A percentile compares a stretch with the other conserved stretches of the same genome.
Conservation (phyloP, 2,797 vertebrate species). For the Enoplosus armatus region DNA sequence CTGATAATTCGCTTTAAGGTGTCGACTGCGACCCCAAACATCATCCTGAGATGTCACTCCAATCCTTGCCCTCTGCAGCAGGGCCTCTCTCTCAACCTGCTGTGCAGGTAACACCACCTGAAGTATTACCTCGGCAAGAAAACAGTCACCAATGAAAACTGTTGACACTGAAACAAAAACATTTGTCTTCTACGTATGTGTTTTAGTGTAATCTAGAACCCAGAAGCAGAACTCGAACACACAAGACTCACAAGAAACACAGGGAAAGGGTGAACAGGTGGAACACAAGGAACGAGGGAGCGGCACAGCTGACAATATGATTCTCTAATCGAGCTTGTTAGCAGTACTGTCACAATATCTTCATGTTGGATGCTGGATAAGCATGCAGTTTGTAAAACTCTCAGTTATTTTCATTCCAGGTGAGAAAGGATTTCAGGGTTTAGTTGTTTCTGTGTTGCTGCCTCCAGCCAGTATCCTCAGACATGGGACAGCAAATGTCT, state of each 20-base stretch:
- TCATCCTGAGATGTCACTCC: not conserved
- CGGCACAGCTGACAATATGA: no score
- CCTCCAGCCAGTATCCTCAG: slow-evolving; percentile 22
- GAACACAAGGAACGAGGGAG: no score
- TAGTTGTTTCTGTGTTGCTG: slow-evolving; percentile 6
- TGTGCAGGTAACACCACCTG: not conserved
- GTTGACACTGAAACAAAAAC: no score
- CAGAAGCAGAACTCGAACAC: no score
- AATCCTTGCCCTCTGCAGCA: not conserved
- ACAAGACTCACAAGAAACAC: no score
- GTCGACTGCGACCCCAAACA: not conserved
- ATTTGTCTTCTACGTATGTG: no score
- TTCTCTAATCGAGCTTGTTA: not conserved
- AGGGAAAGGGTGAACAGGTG: no score
- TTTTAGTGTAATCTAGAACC: no score
- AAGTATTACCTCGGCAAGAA: not conserved
- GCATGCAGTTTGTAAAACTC: slow-evolving; percentile 1
- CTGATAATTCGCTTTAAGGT: not conserved
- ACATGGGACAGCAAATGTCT: slow-evolving; percentile 35
- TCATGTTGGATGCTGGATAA: slow-evolving; percentile 1
- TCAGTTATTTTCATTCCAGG: slow-evolving; percentile 10
- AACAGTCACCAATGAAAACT: no score
- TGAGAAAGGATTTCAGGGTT: slow-evolving; percentile 1
- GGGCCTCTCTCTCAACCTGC: not conserved
- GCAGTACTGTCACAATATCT: not conserved